phyloP scores from a whole-genome alignment of 2,888 invertebrate species.

The Trileptium ribeirensis region DNA sequence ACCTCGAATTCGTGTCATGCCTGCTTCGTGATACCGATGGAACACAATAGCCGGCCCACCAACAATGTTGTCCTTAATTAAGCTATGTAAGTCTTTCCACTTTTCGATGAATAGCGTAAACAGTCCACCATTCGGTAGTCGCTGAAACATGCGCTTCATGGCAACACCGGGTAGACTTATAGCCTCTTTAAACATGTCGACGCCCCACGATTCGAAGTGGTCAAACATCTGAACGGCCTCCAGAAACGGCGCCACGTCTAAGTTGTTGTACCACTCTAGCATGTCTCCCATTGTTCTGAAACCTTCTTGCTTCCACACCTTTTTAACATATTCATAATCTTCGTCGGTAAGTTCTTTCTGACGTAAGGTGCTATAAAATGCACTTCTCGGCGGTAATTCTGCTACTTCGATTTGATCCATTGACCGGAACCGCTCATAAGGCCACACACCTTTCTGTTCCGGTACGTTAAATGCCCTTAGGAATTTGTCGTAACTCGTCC shows the following conservation, averaged over 20 bases:
- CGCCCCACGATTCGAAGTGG: not conserved
- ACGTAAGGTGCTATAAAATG: not conserved
- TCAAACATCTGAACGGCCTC: not conserved
- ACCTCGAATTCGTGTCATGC: not conserved
- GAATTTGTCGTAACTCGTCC: not conserved
- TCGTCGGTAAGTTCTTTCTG: not conserved
- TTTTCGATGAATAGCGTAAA: not conserved
- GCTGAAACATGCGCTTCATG: not conserved
- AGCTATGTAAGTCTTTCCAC: not conserved
- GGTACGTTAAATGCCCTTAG: not conserved
- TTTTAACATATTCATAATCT: not conserved
- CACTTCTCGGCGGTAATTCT: not conserved
- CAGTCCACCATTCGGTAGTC: not conserved
- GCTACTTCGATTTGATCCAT: not conserved
- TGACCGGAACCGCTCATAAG: not conserved
- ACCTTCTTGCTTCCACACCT: no score
- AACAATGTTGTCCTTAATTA: conserved; percentile 6
- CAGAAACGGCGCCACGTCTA: conserved; percentile 1
- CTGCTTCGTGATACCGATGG: conserved; percentile 15
- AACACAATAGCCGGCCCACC: conserved; percentile 4
- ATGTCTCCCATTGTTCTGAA: not conserved
- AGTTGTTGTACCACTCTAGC: conserved; percentile 2
- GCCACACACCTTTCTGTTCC: not conserved
- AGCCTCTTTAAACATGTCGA: conserved; percentile 10
- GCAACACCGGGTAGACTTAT: conserved; percentile 1